These are phyloP conservation scores for Bombus picipes DNA, from an alignment of 1,140 invertebrate species.

Conservation along the genomic window DNA sequence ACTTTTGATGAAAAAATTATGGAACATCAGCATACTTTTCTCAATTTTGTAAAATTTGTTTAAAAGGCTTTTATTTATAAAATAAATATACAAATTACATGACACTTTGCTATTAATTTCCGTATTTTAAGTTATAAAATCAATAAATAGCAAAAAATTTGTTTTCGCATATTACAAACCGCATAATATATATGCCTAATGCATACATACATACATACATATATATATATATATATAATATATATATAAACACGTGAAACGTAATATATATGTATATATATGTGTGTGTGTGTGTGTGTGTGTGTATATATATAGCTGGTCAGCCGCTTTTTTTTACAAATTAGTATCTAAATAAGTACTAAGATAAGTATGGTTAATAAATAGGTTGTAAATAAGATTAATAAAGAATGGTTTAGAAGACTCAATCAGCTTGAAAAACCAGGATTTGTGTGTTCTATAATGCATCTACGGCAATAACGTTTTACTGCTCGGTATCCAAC, in stretches of 20 bases:
- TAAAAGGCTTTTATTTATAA: slow-evolving; percentile 40
- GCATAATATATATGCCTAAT: not conserved
- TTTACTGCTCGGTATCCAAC: slow-evolving; percentile 95
- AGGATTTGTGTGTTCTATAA: slow-evolving; percentile 97
- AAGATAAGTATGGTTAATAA: slow-evolving; percentile 59
- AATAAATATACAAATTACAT: slow-evolving; percentile 46
- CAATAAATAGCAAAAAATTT: slow-evolving; percentile 58
- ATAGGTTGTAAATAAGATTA: slow-evolving; percentile 47
- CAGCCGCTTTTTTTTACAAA: slow-evolving; percentile 60
- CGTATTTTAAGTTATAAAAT: slow-evolving; percentile 61
- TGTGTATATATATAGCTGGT: slow-evolving; percentile 25
- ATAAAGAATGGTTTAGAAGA: slow-evolving; percentile 1
- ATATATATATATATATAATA: not conserved
- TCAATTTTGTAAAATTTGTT: not conserved
- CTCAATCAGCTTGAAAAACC: slow-evolving; percentile 86
- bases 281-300: not conserved
- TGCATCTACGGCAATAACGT: slow-evolving; percentile 94
- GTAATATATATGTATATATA: slow-evolving; percentile 15
- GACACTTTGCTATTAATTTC: slow-evolving; percentile 13
- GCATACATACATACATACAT: too few species aligned
- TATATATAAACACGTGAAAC: not conserved
- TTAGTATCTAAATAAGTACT: slow-evolving; percentile 42
- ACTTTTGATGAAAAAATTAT: not conserved
- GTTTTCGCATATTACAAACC: slow-evolving; percentile 19
- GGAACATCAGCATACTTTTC: not conserved